Evolutionary conservation across 2,888 invertebrate species (phyloP).

Genomic region (Drosophila nigricruria): DNA sequence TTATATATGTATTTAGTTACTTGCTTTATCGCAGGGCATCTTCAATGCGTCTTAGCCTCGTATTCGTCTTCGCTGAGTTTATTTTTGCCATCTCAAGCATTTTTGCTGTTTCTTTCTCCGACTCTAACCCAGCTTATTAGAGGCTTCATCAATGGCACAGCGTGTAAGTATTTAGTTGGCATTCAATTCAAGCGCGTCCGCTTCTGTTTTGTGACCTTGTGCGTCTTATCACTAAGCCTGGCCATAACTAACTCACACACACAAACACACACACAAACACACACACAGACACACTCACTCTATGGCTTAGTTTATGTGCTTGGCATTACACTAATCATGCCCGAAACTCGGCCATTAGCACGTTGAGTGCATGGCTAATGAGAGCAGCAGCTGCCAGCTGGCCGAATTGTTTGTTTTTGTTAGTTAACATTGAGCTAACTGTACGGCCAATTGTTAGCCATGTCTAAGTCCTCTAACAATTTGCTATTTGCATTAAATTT

Average conservation of each 20-base stretch:
- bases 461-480: slow-evolving; percentile 49
- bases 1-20: too few species aligned
- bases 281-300: slow-evolving; percentile 5
- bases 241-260: slow-evolving; percentile 25
- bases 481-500: slow-evolving; percentile 63
- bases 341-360: slow-evolving; percentile 64
- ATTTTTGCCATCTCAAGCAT: slow-evolving; percentile 60
- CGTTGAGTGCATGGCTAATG: slow-evolving; percentile 71
- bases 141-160: slow-evolving; percentile 30
- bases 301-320: slow-evolving; percentile 58
- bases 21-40: slow-evolving; percentile 11
- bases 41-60: background rate
- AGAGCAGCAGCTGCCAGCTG: slow-evolving; percentile 32
- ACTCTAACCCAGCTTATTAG: slow-evolving; percentile 42
- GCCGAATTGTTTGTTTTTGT: slow-evolving; percentile 18
- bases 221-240: slow-evolving; percentile 23
- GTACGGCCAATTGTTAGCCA: slow-evolving; percentile 10
- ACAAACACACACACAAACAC: slow-evolving; percentile 3
- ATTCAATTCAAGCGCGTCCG: slow-evolving; percentile 39
- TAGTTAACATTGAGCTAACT: slow-evolving; percentile 40
- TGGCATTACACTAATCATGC: slow-evolving; percentile 74
- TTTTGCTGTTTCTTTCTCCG: slow-evolving; percentile 38
- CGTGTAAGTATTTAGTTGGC: slow-evolving; percentile 57
- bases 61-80: background rate
- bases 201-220: slow-evolving; percentile 12